phyloP scores from a whole-genome alignment of 2,797 vertebrate species.

The Megaceryle alcyon region DNA sequence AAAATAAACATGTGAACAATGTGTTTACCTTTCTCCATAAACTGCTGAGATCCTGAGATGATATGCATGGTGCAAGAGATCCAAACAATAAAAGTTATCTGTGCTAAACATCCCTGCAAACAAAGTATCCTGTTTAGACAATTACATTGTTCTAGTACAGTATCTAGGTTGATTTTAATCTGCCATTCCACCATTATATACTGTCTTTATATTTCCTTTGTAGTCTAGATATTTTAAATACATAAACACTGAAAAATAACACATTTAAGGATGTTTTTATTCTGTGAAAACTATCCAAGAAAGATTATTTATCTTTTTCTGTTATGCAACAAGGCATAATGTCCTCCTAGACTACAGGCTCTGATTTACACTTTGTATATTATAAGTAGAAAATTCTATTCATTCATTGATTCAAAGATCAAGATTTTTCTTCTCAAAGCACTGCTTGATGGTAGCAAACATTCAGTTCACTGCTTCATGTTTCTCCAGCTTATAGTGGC shows the following conservation, averaged over 20 bases:
- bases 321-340: neutral
- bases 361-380: neutral
- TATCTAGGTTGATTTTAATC: neutral
- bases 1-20: neutral
- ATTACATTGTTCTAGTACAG: neutral
- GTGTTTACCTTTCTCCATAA: neutral
- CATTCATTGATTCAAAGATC: neutral
- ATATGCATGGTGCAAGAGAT: neutral
- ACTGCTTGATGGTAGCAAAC: neutral
- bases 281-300: neutral
- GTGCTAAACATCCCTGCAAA: neutral
- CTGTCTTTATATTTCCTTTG: neutral
- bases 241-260: neutral
- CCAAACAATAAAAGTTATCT: neutral
- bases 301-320: neutral
- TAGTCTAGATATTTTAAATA: neutral
- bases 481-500: neutral
- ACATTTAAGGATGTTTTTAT: neutral
- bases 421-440: neutral
- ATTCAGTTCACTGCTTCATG: neutral
- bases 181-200: neutral
- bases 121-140: neutral
- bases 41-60: neutral
- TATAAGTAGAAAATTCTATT: neutral
- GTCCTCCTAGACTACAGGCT: neutral